These are phyloP conservation scores for Onthophagus sagittarius DNA, from an alignment of 2,888 invertebrate genomes.

Conservation along the genomic window DNA sequence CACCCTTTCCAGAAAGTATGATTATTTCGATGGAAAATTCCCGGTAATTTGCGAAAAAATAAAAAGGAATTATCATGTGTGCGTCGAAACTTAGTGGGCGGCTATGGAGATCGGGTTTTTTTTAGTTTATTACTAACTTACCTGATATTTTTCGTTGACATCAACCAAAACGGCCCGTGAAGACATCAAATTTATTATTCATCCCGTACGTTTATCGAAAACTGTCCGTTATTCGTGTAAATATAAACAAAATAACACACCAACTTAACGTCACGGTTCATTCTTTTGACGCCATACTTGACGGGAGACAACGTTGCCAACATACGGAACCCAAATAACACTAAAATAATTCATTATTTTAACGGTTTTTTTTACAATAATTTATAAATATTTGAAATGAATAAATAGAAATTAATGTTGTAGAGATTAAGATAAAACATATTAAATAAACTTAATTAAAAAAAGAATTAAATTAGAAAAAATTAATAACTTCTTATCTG, in stretches of 20 bases:
- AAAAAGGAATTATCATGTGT: conserved; percentile 30
- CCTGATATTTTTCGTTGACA: conserved; percentile 11
- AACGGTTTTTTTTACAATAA: too few relatives aligned
- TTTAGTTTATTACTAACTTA: conserved; percentile 6
- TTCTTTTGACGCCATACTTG: conserved; percentile 29
- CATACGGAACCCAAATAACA: conserved; percentile 2
- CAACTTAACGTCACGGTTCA: conserved; percentile 26
- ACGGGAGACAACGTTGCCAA: conserved; percentile 15
- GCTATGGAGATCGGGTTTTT: conserved; percentile 20
- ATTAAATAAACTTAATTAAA: too few relatives aligned
- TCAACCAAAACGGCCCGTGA: not conserved
- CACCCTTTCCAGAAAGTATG: too few relatives aligned
- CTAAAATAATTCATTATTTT: not conserved
- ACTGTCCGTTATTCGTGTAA: not conserved
- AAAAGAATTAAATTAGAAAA: too few relatives aligned
- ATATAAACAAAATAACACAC: conserved; percentile 22
- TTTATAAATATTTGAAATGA: too few relatives aligned
- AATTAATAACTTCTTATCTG: too few relatives aligned
- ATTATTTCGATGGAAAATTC: not conserved
- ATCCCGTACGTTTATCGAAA: not conserved
- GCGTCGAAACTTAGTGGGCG: conserved; percentile 29
- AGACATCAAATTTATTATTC: not conserved
- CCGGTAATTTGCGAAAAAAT: conserved; percentile 7
- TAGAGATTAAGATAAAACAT: too few relatives aligned
- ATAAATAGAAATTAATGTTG: too few relatives aligned